phyloP scores from a whole-genome alignment of 2,888 invertebrate genomes.

The Lumbricus terrestris region DNA sequence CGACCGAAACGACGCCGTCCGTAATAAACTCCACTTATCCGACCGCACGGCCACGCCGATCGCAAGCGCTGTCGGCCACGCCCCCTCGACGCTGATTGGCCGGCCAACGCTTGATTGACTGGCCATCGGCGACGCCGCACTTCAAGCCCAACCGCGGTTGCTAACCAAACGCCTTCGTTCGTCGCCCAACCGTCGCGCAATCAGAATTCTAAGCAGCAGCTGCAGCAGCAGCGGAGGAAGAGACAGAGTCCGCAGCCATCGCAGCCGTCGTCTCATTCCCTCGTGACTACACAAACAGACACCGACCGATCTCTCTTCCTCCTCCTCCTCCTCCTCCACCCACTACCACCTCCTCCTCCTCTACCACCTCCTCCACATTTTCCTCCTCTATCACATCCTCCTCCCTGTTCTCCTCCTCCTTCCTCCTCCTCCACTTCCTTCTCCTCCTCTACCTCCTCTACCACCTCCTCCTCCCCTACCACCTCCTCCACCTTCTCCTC shows the following conservation, averaged over 20 bases:
- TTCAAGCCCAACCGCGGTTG: background rate
- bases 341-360: background rate
- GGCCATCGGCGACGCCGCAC: background rate
- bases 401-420: too few species aligned
- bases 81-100: background rate
- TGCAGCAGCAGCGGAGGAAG: too few species aligned
- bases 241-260: too few species aligned
- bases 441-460: too few species aligned
- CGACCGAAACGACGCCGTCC: background rate
- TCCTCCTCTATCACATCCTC: too few species aligned
- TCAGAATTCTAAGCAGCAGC: constrained; percentile 3
- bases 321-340: too few species aligned
- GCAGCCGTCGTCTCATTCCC: background rate
- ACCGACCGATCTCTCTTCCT: background rate
- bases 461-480: background rate
- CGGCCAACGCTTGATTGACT: background rate
- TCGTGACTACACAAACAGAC: background rate
- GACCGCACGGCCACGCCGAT: background rate
- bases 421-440: too few species aligned
- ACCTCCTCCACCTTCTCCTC: too few species aligned
- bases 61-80: background rate
- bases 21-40: constrained; percentile 17
- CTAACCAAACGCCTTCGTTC: background rate
- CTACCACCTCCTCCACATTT: too few species aligned
- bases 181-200: background rate